Conservation (phyloP, 2,888 invertebrate species). For the Caradrina kadenii region DNA sequence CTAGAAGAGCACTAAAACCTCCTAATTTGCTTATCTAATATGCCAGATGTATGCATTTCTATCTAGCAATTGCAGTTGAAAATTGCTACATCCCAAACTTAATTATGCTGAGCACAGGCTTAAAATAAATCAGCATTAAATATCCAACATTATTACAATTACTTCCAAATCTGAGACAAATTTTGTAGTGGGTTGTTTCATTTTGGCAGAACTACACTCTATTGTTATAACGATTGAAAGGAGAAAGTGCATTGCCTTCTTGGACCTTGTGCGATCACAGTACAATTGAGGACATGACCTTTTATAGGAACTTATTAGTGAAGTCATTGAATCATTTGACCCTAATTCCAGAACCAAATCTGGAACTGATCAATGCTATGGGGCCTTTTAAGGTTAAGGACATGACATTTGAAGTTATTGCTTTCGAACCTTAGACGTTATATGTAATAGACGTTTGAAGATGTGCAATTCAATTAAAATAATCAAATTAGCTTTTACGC, state of each 20-base stretch:
- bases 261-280: constrained; percentile 24
- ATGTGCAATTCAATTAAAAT: neutral
- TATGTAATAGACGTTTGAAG: neutral
- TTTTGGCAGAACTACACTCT: too few species aligned
- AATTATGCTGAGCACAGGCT: too few species aligned
- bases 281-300: constrained; percentile 54
- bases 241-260: constrained; percentile 50
- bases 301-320: constrained; percentile 42
- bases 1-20: too few species aligned
- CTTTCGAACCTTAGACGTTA: constrained; percentile 21
- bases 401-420: constrained; percentile 2
- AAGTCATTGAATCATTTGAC: constrained; percentile 57
- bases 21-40: too few species aligned
- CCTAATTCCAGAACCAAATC: constrained; percentile 44
- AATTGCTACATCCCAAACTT: too few species aligned
- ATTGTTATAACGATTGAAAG: constrained; percentile 41
- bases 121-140: too few species aligned
- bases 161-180: too few species aligned
- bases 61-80: too few species aligned
- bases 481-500: constrained; percentile 1
- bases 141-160: too few species aligned
- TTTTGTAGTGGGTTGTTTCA: too few species aligned
- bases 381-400: constrained; percentile 22
- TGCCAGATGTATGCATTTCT: too few species aligned
- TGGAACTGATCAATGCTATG: constrained; percentile 44